A percentile compares a stretch with the other conserved stretches of the same genome.
These are phyloP conservation scores for Drosophila orosa DNA, from an alignment of 1,140 invertebrate genomes.

Conservation along the genomic window DNA sequence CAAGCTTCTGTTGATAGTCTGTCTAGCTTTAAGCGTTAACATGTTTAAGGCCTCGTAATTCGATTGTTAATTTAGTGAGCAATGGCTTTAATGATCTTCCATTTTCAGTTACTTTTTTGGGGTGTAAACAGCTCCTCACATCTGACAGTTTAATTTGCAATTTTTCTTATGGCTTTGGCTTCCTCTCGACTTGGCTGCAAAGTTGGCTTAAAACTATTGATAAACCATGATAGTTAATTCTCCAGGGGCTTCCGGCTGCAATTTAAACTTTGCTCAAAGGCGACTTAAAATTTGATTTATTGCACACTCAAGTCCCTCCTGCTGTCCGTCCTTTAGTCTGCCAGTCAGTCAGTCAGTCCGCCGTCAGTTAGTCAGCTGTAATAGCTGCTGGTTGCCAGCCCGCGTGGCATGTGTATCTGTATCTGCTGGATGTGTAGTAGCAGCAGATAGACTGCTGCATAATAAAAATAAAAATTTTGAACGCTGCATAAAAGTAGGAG, in stretches of 20 bases:
- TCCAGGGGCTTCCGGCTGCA: constrained; percentile 68
- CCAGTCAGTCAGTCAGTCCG: constrained; percentile 28
- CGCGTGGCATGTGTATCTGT: constrained; percentile 34
- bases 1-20: not conserved
- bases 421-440: constrained; percentile 45
- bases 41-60: not conserved
- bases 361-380: constrained; percentile 55
- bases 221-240: constrained; percentile 63
- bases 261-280: constrained; percentile 77
- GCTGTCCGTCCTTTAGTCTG: constrained; percentile 22
- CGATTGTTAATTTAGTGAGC: constrained; percentile 12
- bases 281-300: constrained; percentile 79
- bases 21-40: not conserved
- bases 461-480: constrained; percentile 47
- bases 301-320: constrained; percentile 54
- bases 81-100: constrained; percentile 17
- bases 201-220: constrained; percentile 43
- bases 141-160: constrained; percentile 43
- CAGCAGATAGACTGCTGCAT: constrained; percentile 34
- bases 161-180: constrained; percentile 48
- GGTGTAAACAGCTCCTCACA: constrained; percentile 30
- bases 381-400: constrained; percentile 15
- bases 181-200: constrained; percentile 33
- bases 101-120: constrained; percentile 9
- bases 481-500: constrained; percentile 40